Base-by-base conservation (phyloP, 2,888 invertebrate species). In the Orthosia gothica region DNA sequence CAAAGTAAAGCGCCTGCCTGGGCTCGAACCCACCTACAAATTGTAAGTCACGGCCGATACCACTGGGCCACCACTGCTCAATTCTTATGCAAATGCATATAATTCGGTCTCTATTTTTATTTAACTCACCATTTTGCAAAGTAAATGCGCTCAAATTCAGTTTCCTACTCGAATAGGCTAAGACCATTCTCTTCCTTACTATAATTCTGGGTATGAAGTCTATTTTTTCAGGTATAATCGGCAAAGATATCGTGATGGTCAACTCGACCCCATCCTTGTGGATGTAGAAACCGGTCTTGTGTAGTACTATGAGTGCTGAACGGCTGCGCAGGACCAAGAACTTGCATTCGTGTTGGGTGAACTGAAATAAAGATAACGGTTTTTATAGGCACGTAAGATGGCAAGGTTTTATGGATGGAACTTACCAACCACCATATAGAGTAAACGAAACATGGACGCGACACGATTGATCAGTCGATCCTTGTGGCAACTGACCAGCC, bases 101-200 rank as follows among this genome's bases (percentile, higher is more conserved):
- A 32, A 5, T 32, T 32, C 32, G 3, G 32, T 32, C 32, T 32
- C 32, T 32, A 32, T 4, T 32, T 32, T n/a, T n/a, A n/a, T n/a
- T n/a, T n/a, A n/a, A 67, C 90, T 82, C 57, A 95, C 96, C 96
- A 40, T 87, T 83, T 68, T 92, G 89, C 57, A 91, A 57, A 26
- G 95, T 94, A 62, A 96, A 96, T 0, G 84, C 87, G 9, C 82
- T 91, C 63, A 96, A 79, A 81, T 93, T 86, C 54, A 95, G 66
- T 13, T 88, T 89, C 0, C 70, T 82, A 0, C 91, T 89, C 2
- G 89, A 87, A 45, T 89, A 89, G 0, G 81, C 83, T 67, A 79
- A 50, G 0, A 81, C 32, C 5, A 95, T 40, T 3, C 89, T 55
- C 55, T 91, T 91, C 67, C 92, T 90, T n/a, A 96, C 40, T 2